Conservation (phyloP, 1,140 invertebrate species). For the Drosophila ficusphila region DNA sequence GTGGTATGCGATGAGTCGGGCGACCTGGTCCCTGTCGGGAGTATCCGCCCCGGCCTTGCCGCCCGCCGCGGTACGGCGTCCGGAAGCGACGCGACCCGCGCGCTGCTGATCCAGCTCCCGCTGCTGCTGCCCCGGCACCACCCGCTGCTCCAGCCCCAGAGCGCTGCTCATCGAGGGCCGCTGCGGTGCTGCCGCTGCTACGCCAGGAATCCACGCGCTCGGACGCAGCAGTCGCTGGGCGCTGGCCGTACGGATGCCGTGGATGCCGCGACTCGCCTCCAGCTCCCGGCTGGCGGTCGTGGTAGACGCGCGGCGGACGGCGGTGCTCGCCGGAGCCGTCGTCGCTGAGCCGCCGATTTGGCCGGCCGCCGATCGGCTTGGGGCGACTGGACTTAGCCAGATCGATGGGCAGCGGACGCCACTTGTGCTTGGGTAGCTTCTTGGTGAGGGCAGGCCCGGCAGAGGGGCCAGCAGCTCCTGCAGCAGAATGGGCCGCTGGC, state of each 20-base stretch:
- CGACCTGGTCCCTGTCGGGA: conserved; percentile 83
- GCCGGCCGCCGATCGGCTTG: conserved; percentile 73
- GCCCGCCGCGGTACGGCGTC: conserved; percentile 78
- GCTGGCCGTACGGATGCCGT: conserved; percentile 62
- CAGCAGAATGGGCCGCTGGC: conserved; percentile 53
- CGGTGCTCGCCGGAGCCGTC: conserved; percentile 59
- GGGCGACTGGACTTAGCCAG: conserved; percentile 85
- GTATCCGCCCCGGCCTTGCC: conserved; percentile 80
- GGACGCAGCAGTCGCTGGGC: conserved; percentile 61
- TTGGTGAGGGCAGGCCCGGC: conserved; percentile 76
- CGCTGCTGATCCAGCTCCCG: conserved; percentile 38
- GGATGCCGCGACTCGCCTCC: conserved; percentile 43
- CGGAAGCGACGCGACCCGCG: conserved; percentile 74
- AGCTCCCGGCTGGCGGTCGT: conserved; percentile 44
- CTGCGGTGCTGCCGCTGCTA: conserved; percentile 79
- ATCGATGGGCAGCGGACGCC: conserved; percentile 91
- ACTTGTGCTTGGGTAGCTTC: conserved; percentile 89
- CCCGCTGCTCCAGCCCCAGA: conserved; percentile 40
- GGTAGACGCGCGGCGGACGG: conserved; percentile 59
- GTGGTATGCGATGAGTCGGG: conserved; percentile 82
- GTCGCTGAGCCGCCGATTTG: conserved; percentile 65
- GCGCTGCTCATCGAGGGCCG: conserved; percentile 56
- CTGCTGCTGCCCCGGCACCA: conserved; percentile 44
- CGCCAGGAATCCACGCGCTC: conserved; percentile 84
- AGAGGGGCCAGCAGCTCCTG: conserved; percentile 62